Base-by-base conservation (phyloP, 2,113 vertebrate species). In the Tor tambroides region DNA sequence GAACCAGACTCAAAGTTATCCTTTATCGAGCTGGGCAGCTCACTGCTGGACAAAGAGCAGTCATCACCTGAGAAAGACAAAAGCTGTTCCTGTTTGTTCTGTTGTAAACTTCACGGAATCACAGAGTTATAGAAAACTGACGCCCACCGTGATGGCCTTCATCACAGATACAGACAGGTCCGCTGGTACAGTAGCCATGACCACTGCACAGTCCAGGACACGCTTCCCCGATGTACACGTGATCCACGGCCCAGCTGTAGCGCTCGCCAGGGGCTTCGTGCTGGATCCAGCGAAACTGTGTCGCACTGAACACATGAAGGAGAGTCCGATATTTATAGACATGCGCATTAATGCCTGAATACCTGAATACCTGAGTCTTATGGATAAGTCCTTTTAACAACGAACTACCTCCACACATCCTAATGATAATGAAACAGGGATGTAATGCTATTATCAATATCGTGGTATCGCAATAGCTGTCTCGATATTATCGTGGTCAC, bases 271-370 rank as follows among this genome's bases (percentile, higher is more conserved):
- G 95, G 67, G 97, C 97, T 32, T 97, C 97, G 86, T 96, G 97
- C 90, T 99, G 98, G 93, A 99, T 98, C 98, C 98, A 99, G 83
- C 98, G 98, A 93, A 99, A 99, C 93, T 99, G 97, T 0, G 98
- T 99, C 0, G 98, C 97, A 79, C 98, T 99, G 93, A 43, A 91
- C 92, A 86, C 85, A 38, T 54, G 4, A 10, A 59, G 23, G 17
- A 74, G 12, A 54, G 23, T 67, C 19, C 2, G 32, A 71, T 10
- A 71, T 11, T 35, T n/a, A 59, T 4, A 59, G 56, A 59, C 21
- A 23, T 59, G 56, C 10, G 56, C 56, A n/a, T 59, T 59, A 59
- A 59, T n/a, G 21, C 0, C 23, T 56, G 21, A n/a, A 59, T n/a
- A 59, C 23, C 56, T 59, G 54, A n/a, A 23, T n/a, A n/a, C 56